phyloP scores from a whole-genome alignment of 2,888 invertebrate species.

The Xanthostigma xanthostigma region DNA sequence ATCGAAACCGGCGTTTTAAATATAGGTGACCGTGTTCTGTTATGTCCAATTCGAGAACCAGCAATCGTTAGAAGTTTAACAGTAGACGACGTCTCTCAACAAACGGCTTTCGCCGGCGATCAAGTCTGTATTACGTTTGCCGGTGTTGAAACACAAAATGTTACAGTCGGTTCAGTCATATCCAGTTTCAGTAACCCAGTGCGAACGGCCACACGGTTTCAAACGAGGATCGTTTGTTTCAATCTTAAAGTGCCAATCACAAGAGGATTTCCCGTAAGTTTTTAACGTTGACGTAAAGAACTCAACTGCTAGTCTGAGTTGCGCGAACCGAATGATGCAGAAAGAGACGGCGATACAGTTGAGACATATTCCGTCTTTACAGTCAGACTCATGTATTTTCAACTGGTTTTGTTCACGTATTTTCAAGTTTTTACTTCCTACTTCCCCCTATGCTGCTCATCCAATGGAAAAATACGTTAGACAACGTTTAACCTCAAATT shows the following conservation, averaged over 20 bases:
- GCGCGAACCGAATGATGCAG: too few species aligned
- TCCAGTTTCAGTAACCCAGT: conserved; percentile 71
- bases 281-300: background rate
- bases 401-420: too few species aligned
- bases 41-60: conserved; percentile 72
- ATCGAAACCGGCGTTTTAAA: conserved; percentile 84
- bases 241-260: conserved; percentile 83
- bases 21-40: conserved; percentile 70
- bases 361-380: background rate
- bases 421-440: too few species aligned
- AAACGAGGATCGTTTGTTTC: conserved; percentile 88
- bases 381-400: too few species aligned
- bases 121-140: conserved; percentile 71
- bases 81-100: conserved; percentile 56
- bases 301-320: background rate
- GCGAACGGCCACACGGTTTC: conserved; percentile 66
- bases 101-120: conserved; percentile 86
- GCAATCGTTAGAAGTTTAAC: conserved; percentile 64
- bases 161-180: conserved; percentile 73
- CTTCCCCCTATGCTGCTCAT: too few species aligned
- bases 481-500: too few species aligned
- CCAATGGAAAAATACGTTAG: too few species aligned
- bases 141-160: conserved; percentile 71
- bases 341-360: too few species aligned
- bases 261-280: conserved; percentile 64